Conservation (phyloP, 2,797 vertebrate species). For the Periparus ater region DNA sequence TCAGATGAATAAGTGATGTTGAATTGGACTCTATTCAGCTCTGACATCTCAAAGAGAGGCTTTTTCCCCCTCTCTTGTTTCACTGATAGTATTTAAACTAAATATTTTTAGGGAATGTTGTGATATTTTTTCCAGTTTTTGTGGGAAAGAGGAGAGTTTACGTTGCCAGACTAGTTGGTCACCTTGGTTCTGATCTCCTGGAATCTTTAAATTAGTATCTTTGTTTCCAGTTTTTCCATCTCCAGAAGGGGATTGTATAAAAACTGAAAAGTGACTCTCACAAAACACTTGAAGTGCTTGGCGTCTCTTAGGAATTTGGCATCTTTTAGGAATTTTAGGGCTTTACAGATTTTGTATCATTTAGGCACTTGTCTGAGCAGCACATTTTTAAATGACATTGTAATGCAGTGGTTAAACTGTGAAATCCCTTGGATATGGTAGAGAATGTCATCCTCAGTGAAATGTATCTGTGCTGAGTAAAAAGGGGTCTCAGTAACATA, state of each 20-base stretch:
- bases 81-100: neutral
- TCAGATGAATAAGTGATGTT: neutral
- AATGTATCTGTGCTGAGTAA: neutral
- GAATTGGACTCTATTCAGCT: neutral
- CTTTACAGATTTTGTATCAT: neutral
- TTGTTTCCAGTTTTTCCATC: neutral
- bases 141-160: neutral
- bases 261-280: neutral
- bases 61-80: neutral
- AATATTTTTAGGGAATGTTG: neutral
- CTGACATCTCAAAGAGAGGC: neutral
- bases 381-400: neutral
- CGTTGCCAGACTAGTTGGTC: neutral
- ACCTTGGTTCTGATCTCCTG: neutral
- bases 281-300: neutral
- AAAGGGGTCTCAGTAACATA: neutral
- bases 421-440: neutral
- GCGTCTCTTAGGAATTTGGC: neutral
- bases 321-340: neutral
- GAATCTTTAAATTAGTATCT: neutral
- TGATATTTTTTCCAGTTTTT: neutral
- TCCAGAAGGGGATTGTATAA: neutral
- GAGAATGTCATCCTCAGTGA: neutral
- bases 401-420: neutral
- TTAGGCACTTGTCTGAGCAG: neutral